A percentile compares a stretch with the other conserved stretches of the same genome.
Conservation (phyloP, 2,797 vertebrate genomes). For the Mormyrops boulengeri region DNA sequence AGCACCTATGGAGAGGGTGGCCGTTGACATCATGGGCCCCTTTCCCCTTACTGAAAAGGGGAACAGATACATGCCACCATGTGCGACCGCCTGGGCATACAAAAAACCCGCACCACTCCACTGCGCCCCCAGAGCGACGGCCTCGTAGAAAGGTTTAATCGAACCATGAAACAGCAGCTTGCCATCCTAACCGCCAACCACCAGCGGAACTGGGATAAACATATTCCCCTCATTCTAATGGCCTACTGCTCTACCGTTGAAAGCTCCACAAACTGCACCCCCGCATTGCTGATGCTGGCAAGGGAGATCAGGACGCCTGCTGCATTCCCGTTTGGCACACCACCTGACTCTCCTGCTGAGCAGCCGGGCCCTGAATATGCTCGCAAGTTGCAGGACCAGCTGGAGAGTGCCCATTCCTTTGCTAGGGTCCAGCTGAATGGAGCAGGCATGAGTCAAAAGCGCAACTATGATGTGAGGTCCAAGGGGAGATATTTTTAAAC, state of each 20-base stretch:
- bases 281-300: constrained; percentile 18
- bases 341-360: not conserved
- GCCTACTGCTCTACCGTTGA: not conserved
- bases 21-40: not conserved
- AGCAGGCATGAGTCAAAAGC: constrained; percentile 11
- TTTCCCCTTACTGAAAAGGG: not conserved
- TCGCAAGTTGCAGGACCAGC: constrained; percentile 18
- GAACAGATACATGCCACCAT: not conserved
- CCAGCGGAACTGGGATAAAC: not conserved
- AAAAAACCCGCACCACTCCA: not conserved
- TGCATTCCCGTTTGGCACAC: not conserved
- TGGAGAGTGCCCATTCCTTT: constrained; percentile 23
- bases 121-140: constrained; percentile 14
- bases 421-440: not conserved
- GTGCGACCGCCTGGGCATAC: not conserved
- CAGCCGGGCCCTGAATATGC: constrained; percentile 11
- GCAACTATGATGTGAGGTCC: constrained; percentile 9
- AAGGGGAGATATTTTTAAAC: constrained; percentile 5
- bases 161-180: not conserved
- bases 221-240: not conserved
- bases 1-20: not conserved
- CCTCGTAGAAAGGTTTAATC: not conserved
- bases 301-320: constrained; percentile 16
- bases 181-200: not conserved
- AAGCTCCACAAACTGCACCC: constrained; percentile 22